Evolutionary conservation across 2,888 invertebrate genomes (phyloP).

Genomic region (Bursaphelenchus okinawaensis): DNA sequence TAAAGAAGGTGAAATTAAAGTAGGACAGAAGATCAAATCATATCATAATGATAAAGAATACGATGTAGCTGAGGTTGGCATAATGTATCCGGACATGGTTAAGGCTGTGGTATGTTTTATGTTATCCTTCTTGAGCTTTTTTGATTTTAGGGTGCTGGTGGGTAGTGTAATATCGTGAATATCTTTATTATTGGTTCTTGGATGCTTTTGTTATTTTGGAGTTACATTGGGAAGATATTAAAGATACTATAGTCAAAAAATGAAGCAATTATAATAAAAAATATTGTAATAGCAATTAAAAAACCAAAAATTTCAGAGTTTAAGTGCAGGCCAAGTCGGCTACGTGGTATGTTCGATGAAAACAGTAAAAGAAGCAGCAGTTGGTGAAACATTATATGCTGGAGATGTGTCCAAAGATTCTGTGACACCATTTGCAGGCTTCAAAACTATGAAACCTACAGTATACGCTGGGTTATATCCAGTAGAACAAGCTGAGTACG

Average conservation of each 20-base stretch:
- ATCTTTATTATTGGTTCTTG: too few relatives aligned
- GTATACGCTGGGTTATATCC: conserved; percentile 84
- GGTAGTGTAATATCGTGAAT: too few relatives aligned
- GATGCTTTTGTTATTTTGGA: too few relatives aligned
- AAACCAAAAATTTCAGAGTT: conserved; percentile 21
- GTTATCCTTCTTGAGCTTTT: neutral
- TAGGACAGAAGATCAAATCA: conserved; percentile 71
- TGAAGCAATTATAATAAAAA: too few relatives aligned
- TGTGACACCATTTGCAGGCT: conserved; percentile 67
- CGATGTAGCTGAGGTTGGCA: conserved; percentile 70
- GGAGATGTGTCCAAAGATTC: conserved; percentile 63
- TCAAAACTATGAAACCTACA: conserved; percentile 71
- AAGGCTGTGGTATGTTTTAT: conserved; percentile 23
- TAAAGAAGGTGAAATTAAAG: conserved; percentile 70
- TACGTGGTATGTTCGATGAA: conserved; percentile 77
- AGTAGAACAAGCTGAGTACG: conserved; percentile 66
- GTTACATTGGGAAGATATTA: too few relatives aligned
- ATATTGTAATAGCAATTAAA: neutral
- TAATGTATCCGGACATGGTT: conserved; percentile 69
- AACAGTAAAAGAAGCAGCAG: conserved; percentile 60
- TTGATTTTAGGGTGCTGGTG: too few relatives aligned
- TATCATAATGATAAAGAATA: conserved; percentile 70
- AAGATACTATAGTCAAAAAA: too few relatives aligned
- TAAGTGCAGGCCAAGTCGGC: conserved; percentile 82
- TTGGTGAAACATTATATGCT: conserved; percentile 51